These are phyloP conservation scores for Galago senegalensis DNA, from an alignment of 2,797 vertebrate species.

Conservation along the genomic window DNA sequence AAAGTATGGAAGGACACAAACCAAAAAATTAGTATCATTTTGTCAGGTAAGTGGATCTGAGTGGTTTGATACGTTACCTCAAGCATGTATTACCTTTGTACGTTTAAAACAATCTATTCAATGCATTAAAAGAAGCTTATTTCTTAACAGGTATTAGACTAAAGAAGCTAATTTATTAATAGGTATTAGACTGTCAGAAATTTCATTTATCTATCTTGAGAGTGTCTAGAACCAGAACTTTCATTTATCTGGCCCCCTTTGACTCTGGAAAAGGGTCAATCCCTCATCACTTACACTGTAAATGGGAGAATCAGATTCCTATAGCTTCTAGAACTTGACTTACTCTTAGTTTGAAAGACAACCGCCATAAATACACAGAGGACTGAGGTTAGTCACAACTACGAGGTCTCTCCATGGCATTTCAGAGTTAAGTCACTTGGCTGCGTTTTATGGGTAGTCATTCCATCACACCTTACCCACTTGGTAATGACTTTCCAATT, in stretches of 20 bases:
- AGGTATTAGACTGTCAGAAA: background rate
- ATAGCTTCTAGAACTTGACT: background rate
- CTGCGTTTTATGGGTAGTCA: background rate
- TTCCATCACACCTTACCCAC: background rate
- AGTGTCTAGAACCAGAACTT: background rate
- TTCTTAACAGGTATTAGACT: background rate
- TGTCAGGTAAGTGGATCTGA: background rate
- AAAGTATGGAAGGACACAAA: background rate
- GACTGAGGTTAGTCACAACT: background rate
- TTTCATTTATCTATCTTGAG: background rate
- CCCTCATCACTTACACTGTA: accelerated
- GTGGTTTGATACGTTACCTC: background rate
- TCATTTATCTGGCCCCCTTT: background rate
- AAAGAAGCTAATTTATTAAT: background rate
- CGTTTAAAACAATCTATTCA: background rate
- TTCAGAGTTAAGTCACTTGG: background rate
- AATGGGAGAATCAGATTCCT: background rate
- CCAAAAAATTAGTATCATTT: background rate
- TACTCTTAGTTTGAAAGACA: background rate
- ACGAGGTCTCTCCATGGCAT: background rate
- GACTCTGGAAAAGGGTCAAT: background rate
- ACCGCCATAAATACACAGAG: background rate
- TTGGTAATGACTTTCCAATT: background rate
- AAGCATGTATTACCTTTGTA: background rate
- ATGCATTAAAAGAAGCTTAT: background rate